Base-by-base conservation (phyloP, 2,113 vertebrate species). In the Myrmecobius fasciatus region DNA sequence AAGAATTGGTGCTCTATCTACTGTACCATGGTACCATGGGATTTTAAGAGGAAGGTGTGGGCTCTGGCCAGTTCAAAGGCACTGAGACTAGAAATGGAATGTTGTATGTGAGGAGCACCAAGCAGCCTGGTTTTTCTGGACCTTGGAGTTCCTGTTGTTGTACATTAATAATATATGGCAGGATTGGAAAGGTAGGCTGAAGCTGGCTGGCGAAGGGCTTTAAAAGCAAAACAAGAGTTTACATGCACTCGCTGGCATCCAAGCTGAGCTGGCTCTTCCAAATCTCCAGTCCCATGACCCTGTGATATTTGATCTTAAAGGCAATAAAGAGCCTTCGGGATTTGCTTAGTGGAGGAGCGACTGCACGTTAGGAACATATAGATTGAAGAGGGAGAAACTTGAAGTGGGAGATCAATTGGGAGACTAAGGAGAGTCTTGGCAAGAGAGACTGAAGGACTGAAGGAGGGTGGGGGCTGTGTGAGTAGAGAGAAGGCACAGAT, bases 201-300 rank as follows among this genome's bases (percentile, higher is more conserved):
- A 67, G 28, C 10, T 60, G 26, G 10, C 10, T 31, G 28, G 28
- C 11, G 14, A n/a, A n/a, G 60, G 60, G 36, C 14, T 75, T 75
- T n/a, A n/a, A n/a, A 75, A n/a, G n/a, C 67, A 83, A 43, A 43
- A 43, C 36, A 83, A 67, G 36, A 43, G 17, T 83, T 43, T 43
- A n/a, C 22, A 0, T 43, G n/a, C n/a, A 24, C 17, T 22, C 0
- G 1, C n/a, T 8, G 5, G n/a, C 67, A 20, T 83, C 67, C 0
- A 6, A 83, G 20, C 60, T 67, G 56, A 67, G 31, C 14, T 67
- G 67, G 67, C 67, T 43, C 67, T 83, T 83, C 17, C n/a, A 24
- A 20, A 20, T 83, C 20, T n/a, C n/a, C 17, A 22, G 8, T 83
- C 22, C 67, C 2, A 1, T 7, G 67, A 7, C n/a, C 67, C 67